Evolutionary conservation across 2,888 invertebrate species (phyloP), one percentile per base, ranked within the genome.

Genomic region (Parasteatoda lunata): DNA sequence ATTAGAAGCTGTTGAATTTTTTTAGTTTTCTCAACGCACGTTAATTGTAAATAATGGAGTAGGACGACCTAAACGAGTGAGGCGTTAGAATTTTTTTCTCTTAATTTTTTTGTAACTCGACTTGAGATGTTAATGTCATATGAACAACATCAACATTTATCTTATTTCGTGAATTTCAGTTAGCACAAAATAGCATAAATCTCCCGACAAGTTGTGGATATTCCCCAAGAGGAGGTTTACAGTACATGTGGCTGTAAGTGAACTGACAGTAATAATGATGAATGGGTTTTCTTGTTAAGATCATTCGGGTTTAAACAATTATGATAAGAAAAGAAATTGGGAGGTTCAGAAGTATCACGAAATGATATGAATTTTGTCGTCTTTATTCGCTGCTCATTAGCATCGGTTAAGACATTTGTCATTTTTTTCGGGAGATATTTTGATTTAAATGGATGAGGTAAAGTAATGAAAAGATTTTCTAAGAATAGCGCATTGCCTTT

Each of bases 191-290:
- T 30, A 30, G 30, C 30, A 30, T 30, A 30, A 30, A 30, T 30
- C 30, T 30, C 30, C 11, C 59, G n/a, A n/a, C 59, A 59, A n/a
- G 59, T 59, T 59, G 59, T 5, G 59, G 59, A 13, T 59, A 59
- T 59, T 59, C 59, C 59, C 59, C n/a, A n/a, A 59, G 59, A 59
- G 59, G 11, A 59, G 11, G 59, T 59, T 9, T 59, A n/a, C n/a
- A 59, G 59, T 59, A 59, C 30, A 30, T 30, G 30, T 30, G 0
- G 30, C 30, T 30, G 30, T 30, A 30, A 30, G 30, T 30, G 30
- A 30, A 30, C 30, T 54, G 71, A 66, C 80, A 73, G 65, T 80
- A 80, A 80, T 80, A 80, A 73, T 80, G 80, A 80, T 72, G 72
- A 52, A 80, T 80, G 72, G 72, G 47, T 11, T 47, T n/a, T 72